Percentiles rank a stretch among this genome's conserved stretches.
phyloP scores from a whole-genome alignment of 2,797 vertebrate genomes.

The Neopelma chrysocephalum region DNA sequence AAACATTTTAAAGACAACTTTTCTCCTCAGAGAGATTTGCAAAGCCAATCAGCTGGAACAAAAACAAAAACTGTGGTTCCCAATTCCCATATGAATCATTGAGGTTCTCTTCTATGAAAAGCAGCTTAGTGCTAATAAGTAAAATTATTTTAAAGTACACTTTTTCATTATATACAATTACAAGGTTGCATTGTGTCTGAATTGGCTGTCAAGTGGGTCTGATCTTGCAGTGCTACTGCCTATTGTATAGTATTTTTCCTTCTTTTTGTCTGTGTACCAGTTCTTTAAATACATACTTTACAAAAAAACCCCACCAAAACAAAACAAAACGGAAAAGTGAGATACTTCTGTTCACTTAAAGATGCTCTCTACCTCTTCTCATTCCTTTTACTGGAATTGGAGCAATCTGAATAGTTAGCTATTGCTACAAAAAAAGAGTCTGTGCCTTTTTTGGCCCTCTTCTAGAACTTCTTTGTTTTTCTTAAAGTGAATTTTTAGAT shows the following conservation, averaged over 20 bases:
- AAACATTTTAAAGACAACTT: background rate
- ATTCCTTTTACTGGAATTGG: background rate
- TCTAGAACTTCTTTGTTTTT: background rate
- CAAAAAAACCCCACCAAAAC: background rate
- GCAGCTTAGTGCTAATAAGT: background rate
- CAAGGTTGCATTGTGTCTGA: background rate
- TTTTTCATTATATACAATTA: background rate
- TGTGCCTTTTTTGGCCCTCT: background rate
- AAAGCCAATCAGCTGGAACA: background rate
- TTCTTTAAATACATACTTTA: background rate
- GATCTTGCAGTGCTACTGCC: background rate
- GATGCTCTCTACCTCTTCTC: background rate
- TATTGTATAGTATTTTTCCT: background rate
- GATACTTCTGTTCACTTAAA: background rate
- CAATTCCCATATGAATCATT: fast-evolving
- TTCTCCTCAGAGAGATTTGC: background rate
- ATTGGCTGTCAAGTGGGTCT: background rate
- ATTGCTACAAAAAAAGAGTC: background rate
- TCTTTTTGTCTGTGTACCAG: background rate
- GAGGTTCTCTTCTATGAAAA: background rate
- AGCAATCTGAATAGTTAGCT: background rate
- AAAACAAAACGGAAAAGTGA: background rate
- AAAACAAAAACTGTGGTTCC: background rate
- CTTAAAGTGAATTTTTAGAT: background rate
- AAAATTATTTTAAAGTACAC: background rate